These are phyloP conservation scores for Pelmatolapia mariae DNA, from an alignment of 2,113 vertebrate species.

Conservation along the genomic window DNA sequence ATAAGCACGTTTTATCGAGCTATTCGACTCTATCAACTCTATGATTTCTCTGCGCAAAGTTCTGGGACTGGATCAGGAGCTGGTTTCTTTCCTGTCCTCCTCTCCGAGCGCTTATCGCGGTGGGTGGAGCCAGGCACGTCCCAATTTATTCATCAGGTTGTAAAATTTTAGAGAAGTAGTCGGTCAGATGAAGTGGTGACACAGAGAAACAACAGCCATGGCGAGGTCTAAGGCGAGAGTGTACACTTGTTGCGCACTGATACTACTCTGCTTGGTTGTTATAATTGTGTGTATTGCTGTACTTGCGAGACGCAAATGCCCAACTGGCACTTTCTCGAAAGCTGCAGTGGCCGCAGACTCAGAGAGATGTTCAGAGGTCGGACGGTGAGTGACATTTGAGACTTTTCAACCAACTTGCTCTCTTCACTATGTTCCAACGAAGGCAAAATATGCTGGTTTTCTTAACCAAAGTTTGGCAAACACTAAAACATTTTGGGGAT, in stretches of 20 bases:
- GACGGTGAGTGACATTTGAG: constrained; percentile 67
- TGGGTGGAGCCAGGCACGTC: neutral
- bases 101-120: neutral
- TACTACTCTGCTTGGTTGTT: constrained; percentile 18
- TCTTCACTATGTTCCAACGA: neutral
- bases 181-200: neutral
- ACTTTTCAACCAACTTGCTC: neutral
- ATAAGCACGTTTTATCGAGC: neutral
- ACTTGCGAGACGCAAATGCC: constrained; percentile 1
- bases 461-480: neutral
- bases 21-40: neutral
- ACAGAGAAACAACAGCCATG: constrained; percentile 11
- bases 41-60: neutral
- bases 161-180: neutral
- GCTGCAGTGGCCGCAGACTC: constrained; percentile 81
- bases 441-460: neutral
- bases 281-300: constrained; percentile 11
- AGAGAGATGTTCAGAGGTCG: constrained; percentile 73
- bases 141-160: neutral
- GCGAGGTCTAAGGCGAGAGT: constrained; percentile 29
- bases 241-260: constrained; percentile 27
- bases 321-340: constrained; percentile 29
- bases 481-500: neutral
- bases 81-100: neutral
- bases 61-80: neutral